Conservation (phyloP, 2,113 vertebrate genomes). For the Poeciliopsis occidentalis region DNA sequence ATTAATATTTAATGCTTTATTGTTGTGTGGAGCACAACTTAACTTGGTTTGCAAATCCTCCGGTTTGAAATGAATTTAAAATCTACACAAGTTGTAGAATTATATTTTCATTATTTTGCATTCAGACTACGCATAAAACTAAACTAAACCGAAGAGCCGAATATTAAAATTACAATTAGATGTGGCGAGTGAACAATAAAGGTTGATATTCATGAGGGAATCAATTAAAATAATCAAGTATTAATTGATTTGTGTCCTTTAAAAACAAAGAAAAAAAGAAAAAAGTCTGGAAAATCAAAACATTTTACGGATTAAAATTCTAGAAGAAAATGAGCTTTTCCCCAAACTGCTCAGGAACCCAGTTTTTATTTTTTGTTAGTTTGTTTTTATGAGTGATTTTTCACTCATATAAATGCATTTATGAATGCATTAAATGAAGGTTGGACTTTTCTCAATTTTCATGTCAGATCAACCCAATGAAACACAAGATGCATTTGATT, state of each 20-base stretch:
- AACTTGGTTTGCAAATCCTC: not conserved
- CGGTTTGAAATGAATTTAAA: not conserved
- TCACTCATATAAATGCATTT: no score
- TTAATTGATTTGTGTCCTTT: not conserved
- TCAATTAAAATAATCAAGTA: not conserved
- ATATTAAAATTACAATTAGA: not conserved
- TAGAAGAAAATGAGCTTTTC: not conserved
- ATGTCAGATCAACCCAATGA: not conserved
- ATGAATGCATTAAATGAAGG: not conserved
- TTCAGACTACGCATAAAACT: not conserved
- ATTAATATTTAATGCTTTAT: not conserved
- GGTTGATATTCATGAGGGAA: not conserved
- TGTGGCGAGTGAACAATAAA: not conserved
- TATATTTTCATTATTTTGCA: no score
- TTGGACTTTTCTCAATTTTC: not conserved
- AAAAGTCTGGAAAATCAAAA: not conserved
- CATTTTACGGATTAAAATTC: not conserved
- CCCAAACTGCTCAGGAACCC: not conserved
- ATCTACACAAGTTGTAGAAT: not conserved
- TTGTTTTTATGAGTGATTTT: no score
- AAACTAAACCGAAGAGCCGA: not conserved
- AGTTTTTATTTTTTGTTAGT: not conserved
- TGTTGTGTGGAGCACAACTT: not conserved
- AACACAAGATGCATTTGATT: not conserved
- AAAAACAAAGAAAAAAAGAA: not conserved